These are phyloP conservation scores for Cynocephalus volans DNA, from an alignment of 2,113 vertebrate species.

Conservation along the genomic window DNA sequence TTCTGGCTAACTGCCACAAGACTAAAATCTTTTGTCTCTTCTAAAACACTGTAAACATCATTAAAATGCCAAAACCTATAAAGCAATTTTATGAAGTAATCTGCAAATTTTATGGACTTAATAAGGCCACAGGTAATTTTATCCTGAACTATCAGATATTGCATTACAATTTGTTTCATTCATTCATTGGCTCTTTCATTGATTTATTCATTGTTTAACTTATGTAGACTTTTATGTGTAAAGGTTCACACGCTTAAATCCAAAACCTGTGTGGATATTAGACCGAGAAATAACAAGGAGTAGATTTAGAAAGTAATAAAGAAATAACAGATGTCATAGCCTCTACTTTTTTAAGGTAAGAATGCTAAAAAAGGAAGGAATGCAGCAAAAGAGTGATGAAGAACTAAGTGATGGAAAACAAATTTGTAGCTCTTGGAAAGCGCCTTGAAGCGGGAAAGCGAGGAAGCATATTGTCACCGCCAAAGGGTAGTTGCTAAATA, in stretches of 20 bases:
- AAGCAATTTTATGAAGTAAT: constrained; percentile 91
- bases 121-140: constrained; percentile 66
- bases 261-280: not conserved
- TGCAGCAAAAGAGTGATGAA: not conserved
- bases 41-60: constrained; percentile 90
- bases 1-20: constrained; percentile 79
- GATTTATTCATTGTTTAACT: not conserved
- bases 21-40: constrained; percentile 82
- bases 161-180: constrained; percentile 4
- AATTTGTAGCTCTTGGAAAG: not conserved
- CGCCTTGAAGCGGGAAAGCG: not conserved
- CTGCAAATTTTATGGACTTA: constrained; percentile 84
- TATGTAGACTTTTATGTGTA: not conserved
- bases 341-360: not conserved
- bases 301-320: constrained; percentile 18
- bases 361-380: not conserved
- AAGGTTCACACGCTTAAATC: not conserved
- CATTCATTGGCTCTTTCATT: not conserved
- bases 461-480: not conserved
- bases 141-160: not conserved
- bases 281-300: not conserved
- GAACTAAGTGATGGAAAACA: not conserved
- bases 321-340: not conserved
- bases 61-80: constrained; percentile 90
- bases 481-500: not conserved